Evolutionary conservation across 1,140 invertebrate species (phyloP).

Genomic region (Rhopalosiphum maidis): DNA sequence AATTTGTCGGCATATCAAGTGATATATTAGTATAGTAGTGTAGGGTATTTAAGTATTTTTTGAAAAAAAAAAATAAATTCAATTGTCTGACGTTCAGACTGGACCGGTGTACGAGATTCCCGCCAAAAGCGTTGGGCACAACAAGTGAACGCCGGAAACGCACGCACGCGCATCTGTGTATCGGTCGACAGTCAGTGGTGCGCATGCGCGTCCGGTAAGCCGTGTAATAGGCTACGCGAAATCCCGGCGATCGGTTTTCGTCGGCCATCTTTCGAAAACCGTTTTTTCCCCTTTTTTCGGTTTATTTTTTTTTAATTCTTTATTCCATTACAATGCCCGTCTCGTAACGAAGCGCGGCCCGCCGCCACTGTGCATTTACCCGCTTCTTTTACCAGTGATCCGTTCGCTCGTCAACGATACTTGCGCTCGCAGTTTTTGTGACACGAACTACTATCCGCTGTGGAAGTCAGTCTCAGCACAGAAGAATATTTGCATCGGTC

Average conservation of each 20-base stretch:
- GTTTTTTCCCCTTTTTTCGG: neutral
- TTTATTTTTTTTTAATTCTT: neutral
- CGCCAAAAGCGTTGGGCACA: slow-evolving; percentile 6
- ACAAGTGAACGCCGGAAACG: neutral
- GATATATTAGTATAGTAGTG: no score
- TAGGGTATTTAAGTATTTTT: no score
- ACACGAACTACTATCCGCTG: neutral
- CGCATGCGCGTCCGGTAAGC: neutral
- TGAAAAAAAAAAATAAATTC: neutral
- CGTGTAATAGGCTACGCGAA: neutral
- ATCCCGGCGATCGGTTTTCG: slow-evolving; percentile 19
- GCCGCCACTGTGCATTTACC: neutral
- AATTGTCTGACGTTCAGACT: neutral
- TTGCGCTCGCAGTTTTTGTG: neutral
- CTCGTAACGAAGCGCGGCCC: no score
- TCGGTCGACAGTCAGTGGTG: no score
- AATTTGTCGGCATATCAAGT: no score
- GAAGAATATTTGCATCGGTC: neutral
- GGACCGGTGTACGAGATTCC: neutral
- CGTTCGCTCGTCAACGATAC: neutral
- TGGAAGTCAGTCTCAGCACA: neutral
- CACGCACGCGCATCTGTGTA: neutral
- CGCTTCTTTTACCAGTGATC: neutral
- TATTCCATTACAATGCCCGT: neutral
- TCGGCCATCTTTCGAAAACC: slow-evolving; percentile 37